Percentiles rank a stretch among this genome's conserved stretches.
Conservation (phyloP, 2,113 vertebrate species). For the Lampris incognitus region DNA sequence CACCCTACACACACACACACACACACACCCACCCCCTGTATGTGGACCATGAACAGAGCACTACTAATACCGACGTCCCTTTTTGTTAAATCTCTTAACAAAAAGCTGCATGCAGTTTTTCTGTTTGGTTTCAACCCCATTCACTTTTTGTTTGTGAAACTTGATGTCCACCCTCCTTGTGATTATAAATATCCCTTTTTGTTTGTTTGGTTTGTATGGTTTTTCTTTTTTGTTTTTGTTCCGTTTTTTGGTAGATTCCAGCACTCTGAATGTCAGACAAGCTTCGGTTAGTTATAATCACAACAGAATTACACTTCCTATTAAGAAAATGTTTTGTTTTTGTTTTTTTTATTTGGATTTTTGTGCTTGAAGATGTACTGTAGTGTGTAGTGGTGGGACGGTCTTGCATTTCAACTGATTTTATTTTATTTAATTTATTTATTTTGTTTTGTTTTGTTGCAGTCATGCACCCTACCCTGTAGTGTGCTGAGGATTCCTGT, state of each 20-base stretch:
- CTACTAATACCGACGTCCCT: slow-evolving; percentile 93
- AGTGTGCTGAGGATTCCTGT: slow-evolving; percentile 51
- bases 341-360: slow-evolving; percentile 82
- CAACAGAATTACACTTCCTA: slow-evolving; percentile 74
- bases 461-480: slow-evolving; percentile 54
- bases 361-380: slow-evolving; percentile 91
- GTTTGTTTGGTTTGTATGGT: slow-evolving; percentile 64
- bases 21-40: slow-evolving; percentile 73
- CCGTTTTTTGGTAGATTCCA: slow-evolving; percentile 76
- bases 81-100: slow-evolving; percentile 86
- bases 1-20: slow-evolving; percentile 17
- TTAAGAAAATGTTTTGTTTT: slow-evolving; percentile 66
- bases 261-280: slow-evolving; percentile 78
- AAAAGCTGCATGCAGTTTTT: slow-evolving; percentile 87
- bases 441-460: slow-evolving; percentile 69
- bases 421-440: slow-evolving; percentile 13
- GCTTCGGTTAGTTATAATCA: slow-evolving; percentile 81
- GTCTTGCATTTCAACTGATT: slow-evolving; percentile 87
- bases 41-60: slow-evolving; percentile 83
- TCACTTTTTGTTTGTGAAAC: slow-evolving; percentile 87
- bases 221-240: slow-evolving; percentile 78
- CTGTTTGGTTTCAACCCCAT: slow-evolving; percentile 71
- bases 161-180: slow-evolving; percentile 77
- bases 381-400: slow-evolving; percentile 92
- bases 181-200: slow-evolving; percentile 76